Evolutionary conservation across 2,113 vertebrate species (phyloP).

Genomic region (Lagenorhynchus albirostris): DNA sequence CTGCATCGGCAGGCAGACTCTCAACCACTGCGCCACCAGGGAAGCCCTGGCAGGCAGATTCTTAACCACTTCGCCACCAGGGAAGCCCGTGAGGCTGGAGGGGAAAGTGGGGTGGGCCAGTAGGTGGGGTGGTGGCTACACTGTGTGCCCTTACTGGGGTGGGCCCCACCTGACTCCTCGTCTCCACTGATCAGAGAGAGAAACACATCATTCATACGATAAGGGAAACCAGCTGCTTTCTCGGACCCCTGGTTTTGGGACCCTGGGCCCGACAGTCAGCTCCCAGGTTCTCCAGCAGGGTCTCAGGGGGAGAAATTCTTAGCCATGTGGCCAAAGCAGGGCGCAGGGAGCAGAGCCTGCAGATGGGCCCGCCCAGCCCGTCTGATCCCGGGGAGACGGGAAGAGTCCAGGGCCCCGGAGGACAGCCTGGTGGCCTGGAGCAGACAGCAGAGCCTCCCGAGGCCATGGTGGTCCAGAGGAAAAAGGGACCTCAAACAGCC

Average conservation of each 20-base stretch:
- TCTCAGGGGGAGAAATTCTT: not conserved
- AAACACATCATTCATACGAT: not conserved
- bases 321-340: not conserved
- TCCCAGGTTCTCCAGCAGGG: not conserved
- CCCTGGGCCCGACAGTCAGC: not conserved
- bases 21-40: too few relatives aligned
- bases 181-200: not conserved
- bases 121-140: not conserved
- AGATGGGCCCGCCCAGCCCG: fast-evolving
- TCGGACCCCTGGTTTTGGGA: not conserved
- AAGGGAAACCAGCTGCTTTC: not conserved
- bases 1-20: too few relatives aligned
- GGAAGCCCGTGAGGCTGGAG: too few relatives aligned
- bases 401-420: not conserved
- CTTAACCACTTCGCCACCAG: too few relatives aligned
- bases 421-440: not conserved
- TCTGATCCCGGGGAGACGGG: not conserved
- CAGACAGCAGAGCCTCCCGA: not conserved
- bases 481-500: not conserved
- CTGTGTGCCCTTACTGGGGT: not conserved
- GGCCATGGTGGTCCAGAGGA: not conserved
- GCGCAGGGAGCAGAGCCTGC: not conserved
- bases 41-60: too few relatives aligned
- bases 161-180: fast-evolving
- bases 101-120: not conserved